Base-by-base conservation (phyloP, 2,888 invertebrate genomes). In the Eupeodes latifasciatus region DNA sequence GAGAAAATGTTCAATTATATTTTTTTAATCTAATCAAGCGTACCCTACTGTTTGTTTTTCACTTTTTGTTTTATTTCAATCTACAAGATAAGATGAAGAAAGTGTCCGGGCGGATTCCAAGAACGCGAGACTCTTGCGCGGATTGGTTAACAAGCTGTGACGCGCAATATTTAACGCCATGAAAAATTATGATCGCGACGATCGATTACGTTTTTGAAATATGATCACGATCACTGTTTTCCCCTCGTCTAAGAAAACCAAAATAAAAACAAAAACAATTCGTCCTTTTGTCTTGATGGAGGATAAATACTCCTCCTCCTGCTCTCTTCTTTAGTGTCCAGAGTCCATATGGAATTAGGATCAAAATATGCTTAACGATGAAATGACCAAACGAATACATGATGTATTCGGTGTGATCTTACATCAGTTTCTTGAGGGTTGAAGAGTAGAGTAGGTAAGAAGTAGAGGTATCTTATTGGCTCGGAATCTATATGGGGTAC, bases 111-210 rank as follows among this genome's bases (percentile, higher is more conserved):
- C 9, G 19, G 4, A 47, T 47, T 59, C 27, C 72, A 57, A 72
- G 72, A 72, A 72, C 72, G 76, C 53, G 72, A 40, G 66, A 84
- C 78, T 88, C 81, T 85, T 75, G 81, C 83, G 83, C 85, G 88
- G 88, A 84, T 84, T 85, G 89, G 90, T 90, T 91, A 91, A 91
- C 91, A 91, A 91, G 91, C 91, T 90, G 90, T 90, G 90, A 91
- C 91, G 92, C 91, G 91, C 91, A 91, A 92, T 91, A 92, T 92
- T 92, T 91, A 91, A 92, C 91, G 92, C 91, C 91, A 91, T 91
- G 91, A 91, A 91, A 92, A 92, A 91, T 92, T 91, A 91, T 91
- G 92, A 92, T 91, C 91, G 91, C 91, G 90, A 90, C 89, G 90
- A 91, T 90, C 90, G 92, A 92, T 92, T 91, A 90, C 87, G 89